Evolutionary conservation across 2,113 vertebrate genomes (phyloP).

Genomic region (Rhizomys pruinosus): DNA sequence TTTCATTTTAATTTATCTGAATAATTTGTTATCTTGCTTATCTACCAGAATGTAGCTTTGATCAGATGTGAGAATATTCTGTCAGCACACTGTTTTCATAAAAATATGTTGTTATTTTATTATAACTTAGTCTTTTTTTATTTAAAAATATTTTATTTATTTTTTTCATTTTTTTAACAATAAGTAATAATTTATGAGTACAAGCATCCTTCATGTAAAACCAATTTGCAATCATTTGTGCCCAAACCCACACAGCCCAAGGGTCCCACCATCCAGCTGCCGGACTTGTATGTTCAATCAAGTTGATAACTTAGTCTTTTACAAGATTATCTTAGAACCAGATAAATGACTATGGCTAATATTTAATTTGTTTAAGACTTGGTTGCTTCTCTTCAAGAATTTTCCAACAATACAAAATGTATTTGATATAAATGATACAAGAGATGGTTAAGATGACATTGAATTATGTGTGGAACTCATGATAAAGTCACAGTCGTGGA

Average conservation of each 20-base stretch:
- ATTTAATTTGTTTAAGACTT: not conserved
- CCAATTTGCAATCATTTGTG: no score
- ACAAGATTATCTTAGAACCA: not conserved
- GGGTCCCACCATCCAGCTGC: no score
- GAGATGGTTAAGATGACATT: not conserved
- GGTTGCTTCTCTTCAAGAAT: not conserved
- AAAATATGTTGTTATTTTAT: not conserved
- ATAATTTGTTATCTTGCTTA: not conserved
- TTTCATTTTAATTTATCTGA: not conserved
- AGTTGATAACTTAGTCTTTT: constrained; percentile 34
- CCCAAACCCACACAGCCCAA: no score
- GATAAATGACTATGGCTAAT: not conserved
- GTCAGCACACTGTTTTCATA: not conserved
- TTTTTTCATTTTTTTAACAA: no score
- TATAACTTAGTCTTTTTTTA: constrained; percentile 26
- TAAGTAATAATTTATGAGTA: no score
- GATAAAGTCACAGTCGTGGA: not conserved
- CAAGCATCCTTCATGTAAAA: no score
- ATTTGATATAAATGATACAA: not conserved
- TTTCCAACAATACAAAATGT: not conserved
- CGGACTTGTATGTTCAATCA: not conserved
- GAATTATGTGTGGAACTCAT: not conserved
- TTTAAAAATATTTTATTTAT: no score
- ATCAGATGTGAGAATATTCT: not conserved
- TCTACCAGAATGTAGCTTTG: constrained; percentile 41